Evolutionary conservation across 2,113 vertebrate species (phyloP), one percentile per base, ranked within the genome.

Genomic region (Monopterus albus): DNA sequence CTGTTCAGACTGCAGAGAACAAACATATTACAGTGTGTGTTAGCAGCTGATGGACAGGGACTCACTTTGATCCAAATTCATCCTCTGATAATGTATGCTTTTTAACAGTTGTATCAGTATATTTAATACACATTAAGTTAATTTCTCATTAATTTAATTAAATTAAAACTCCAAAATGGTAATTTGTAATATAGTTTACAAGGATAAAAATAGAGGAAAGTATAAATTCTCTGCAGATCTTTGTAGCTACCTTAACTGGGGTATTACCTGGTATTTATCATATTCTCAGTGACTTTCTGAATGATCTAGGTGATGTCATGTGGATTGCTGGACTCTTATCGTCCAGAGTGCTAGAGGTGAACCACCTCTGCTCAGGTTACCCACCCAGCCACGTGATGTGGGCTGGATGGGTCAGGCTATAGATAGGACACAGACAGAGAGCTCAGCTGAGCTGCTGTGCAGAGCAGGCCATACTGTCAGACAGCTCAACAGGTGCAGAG

Each of bases 401-500:
- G 61, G 75, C 53, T 42, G 52, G 70, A 69, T 65, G 56, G 80
- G 53, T 75, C 61, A 35, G 40, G 85, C 92, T 94, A 94, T 92
- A 94, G 81, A 93, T 94, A 94, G 92, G 85, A 72, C 75, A 81
- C 77, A 91, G 84, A 88, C 88, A 74, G 81, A 82, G 83, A 87
- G 83, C 84, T 93, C 92, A 93, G 91, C 91, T 92, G 91, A 76
- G 86, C 86, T 60, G 68, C 84, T 91, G 77, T 89, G 73, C 79
- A 61, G 84, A 83, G 76, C 81, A 75, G 87, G 86, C 91, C 91
- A 88, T 47, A 58, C 87, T 73, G 88, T 84, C 89, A 84, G 89
- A 90, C 90, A 79, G 71, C 74, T 82, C 66, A 75, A 92, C 92
- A 92, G 91, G 91, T 92, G 90, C 90, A 87, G 73, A 67, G 35